Base-by-base conservation (phyloP, 2,888 invertebrate genomes). In the Neoitamus cyanurus region DNA sequence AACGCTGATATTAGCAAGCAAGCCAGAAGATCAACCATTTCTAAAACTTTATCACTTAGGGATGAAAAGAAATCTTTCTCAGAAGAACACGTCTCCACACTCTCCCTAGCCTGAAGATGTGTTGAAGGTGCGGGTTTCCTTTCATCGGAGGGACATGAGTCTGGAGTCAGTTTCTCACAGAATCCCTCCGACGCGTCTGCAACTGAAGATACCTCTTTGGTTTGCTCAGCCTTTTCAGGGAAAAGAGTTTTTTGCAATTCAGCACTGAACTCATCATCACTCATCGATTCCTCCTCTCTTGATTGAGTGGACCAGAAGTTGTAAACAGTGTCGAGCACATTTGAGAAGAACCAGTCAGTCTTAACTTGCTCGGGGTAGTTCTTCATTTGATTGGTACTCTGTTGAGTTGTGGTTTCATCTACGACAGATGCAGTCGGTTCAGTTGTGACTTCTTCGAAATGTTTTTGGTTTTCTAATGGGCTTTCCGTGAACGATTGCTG, bases 1-100 rank as follows among this genome's bases (percentile, higher is more conserved):
- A 93, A 91, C 2, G 95, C 95, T n/a, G 95, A 94, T 75, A 95
- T 93, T 13, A 93, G 89, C 37, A 95, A 91, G 89, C 93, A 94
- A 1, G 94, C 92, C 13, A 95, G 88, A 1, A 93, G 87, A 20
- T 93, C 91, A 86, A 92, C 92, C 73, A 89, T 87, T 34, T 91
- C 90, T 48, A 91, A 84, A 11, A 91, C 73, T 75, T 89, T 88
- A 1, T 86, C 85, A 1, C 89, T 88, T 3, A 91, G 80, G 2
- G 88, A 85, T 9, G 89, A 88, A 1, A 88, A 83, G 83, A 90
- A 89, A 42, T 87, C 72, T 87, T 88, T 28, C 88, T 88, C 69
- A 3, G 87, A 80, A 37, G 73, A 31, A 68, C 83, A 78, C 20
- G 31, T 30, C 28, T 48, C 15, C 34, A 13, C 11, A 58, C 13